Percentiles rank a stretch among this genome's conserved stretches.
phyloP scores from a whole-genome alignment of 2,888 invertebrate species.

The Azorinus chamasolen region DNA sequence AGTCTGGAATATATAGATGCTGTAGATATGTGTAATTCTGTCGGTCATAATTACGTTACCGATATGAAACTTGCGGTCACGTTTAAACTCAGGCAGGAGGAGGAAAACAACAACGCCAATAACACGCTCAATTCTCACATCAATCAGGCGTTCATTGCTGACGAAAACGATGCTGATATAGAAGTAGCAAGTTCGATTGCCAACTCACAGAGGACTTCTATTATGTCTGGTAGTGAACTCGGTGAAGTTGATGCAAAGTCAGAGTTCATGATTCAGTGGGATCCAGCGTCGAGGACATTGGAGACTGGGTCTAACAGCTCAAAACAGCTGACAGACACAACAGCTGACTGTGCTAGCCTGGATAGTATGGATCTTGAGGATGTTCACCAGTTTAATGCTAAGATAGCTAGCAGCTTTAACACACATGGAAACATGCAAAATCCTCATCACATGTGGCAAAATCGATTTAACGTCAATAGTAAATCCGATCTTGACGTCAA shows the following conservation, averaged over 20 bases:
- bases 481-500: too few species aligned
- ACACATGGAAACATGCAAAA: too few species aligned
- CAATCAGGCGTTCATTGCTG: constrained; percentile 45
- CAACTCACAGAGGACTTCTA: constrained; percentile 52
- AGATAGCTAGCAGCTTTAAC: too few species aligned
- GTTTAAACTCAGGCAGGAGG: constrained; percentile 31
- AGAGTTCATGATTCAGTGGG: constrained; percentile 62
- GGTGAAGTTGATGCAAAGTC: constrained; percentile 62
- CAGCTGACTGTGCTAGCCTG: constrained; percentile 39
- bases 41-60: constrained; percentile 52
- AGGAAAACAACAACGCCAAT: constrained; percentile 6
- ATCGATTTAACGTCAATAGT: too few species aligned
- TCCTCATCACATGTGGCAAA: too few species aligned
- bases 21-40: constrained; percentile 49
- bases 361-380: constrained; percentile 47
- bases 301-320: constrained; percentile 1
- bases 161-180: constrained; percentile 30
- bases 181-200: constrained; percentile 35
- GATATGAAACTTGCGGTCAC: constrained; percentile 66
- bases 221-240: constrained; percentile 46
- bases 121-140: constrained; percentile 8
- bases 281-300: constrained; percentile 20
- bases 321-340: constrained; percentile 11
- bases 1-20: constrained; percentile 57
- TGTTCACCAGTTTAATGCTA: constrained; percentile 22